Conservation (phyloP, 1,140 invertebrate species). For the Riptortus pedestris region DNA sequence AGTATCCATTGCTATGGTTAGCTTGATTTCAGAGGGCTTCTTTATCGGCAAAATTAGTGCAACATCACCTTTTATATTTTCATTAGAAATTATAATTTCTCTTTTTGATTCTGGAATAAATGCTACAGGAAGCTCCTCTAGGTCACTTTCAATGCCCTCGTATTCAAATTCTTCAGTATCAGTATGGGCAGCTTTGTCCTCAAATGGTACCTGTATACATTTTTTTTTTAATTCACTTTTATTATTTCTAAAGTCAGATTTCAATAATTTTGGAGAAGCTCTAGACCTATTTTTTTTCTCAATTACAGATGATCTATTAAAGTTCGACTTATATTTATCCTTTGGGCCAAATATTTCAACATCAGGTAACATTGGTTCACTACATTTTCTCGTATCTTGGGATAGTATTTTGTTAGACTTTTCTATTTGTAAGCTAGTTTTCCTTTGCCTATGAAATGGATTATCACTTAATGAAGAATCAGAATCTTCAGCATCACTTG, state of each 20-base stretch:
- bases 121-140: slow-evolving; percentile 8
- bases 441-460: not conserved
- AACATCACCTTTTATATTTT: slow-evolving; percentile 36
- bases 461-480: slow-evolving; percentile 5
- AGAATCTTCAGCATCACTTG: slow-evolving; percentile 19
- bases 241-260: too few species aligned
- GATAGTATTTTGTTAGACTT: not conserved
- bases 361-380: not conserved
- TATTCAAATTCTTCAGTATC: slow-evolving; percentile 24
- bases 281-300: too few species aligned
- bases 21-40: slow-evolving; percentile 36
- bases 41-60: slow-evolving; percentile 30
- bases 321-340: too few species aligned
- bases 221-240: too few species aligned
- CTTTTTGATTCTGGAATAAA: slow-evolving; percentile 38
- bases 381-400: not conserved
- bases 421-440: not conserved
- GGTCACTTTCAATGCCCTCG: slow-evolving; percentile 21
- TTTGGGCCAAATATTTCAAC: too few species aligned
- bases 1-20: slow-evolving; percentile 21
- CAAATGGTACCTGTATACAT: not conserved
- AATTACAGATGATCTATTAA: too few species aligned
- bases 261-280: too few species aligned
- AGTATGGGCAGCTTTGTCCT: slow-evolving; percentile 17
- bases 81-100: slow-evolving; percentile 40